Evolutionary conservation across 1,140 invertebrate species (phyloP).

Genomic region (Adelges cooleyi): DNA sequence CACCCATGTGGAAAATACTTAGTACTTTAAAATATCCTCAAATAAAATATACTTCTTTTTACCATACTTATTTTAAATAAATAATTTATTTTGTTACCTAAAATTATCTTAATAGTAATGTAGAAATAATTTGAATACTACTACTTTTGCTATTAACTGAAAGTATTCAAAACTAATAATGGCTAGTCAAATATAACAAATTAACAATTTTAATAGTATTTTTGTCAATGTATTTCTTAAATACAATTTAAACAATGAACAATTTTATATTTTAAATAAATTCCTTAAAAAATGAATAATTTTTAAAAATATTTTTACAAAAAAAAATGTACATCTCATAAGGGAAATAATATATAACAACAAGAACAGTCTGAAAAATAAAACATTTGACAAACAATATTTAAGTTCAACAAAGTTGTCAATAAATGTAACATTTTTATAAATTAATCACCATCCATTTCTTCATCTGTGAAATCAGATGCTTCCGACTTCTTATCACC

Average conservation of each 20-base stretch:
- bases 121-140: too few species aligned
- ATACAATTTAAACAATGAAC: slow-evolving; percentile 6
- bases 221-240: not conserved
- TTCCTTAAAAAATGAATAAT: not conserved
- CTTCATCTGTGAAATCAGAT: not conserved
- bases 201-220: too few species aligned
- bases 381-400: not conserved
- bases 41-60: too few species aligned
- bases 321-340: not conserved
- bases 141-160: slow-evolving; percentile 27
- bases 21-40: too few species aligned
- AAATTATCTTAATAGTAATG: too few species aligned
- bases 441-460: not conserved
- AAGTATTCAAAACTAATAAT: slow-evolving; percentile 27
- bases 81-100: too few species aligned
- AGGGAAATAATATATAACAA: not conserved
- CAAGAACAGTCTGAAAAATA: too few species aligned
- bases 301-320: slow-evolving; percentile 12
- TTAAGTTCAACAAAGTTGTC: not conserved
- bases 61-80: too few species aligned
- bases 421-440: not conserved
- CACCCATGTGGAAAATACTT: too few species aligned
- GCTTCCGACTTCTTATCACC: not conserved
- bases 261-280: slow-evolving; percentile 4
- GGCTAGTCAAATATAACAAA: too few species aligned